Percentiles rank a stretch among this genome's conserved stretches.
phyloP scores from a whole-genome alignment of 2,113 vertebrate species.

The Phalacrocorax brasilianus region DNA sequence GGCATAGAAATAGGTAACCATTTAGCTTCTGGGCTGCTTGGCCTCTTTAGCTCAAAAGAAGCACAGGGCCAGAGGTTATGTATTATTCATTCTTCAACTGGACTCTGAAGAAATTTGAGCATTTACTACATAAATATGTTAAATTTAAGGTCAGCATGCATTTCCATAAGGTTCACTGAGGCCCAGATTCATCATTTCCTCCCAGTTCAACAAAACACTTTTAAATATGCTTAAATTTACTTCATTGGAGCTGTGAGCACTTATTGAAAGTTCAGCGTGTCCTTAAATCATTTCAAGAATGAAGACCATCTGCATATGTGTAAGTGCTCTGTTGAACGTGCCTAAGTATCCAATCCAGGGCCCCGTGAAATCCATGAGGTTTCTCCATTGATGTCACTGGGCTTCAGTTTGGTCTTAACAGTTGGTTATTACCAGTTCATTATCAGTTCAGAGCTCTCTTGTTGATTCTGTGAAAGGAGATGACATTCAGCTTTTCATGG shows the following conservation, averaged over 20 bases:
- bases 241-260: background rate
- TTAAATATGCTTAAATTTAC: slow-evolving; percentile 22
- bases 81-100: slow-evolving; percentile 64
- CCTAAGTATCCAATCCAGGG: background rate
- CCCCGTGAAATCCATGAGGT: background rate
- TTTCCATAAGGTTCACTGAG: slow-evolving; percentile 37
- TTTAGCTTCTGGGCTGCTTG: slow-evolving; percentile 66
- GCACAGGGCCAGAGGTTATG: background rate
- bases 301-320: background rate
- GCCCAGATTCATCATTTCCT: slow-evolving; percentile 9
- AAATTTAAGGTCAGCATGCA: slow-evolving; percentile 29
- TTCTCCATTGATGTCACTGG: background rate
- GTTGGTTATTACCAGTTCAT: background rate
- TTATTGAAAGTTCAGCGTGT: background rate
- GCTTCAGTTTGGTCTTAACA: background rate
- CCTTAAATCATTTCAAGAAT: background rate
- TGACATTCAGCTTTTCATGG: background rate
- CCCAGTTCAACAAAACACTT: slow-evolving; percentile 4
- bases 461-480: background rate
- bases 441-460: background rate
- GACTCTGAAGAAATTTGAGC: slow-evolving; percentile 41
- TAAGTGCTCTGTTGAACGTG: background rate
- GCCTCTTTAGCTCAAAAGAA: slow-evolving; percentile 19
- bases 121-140: slow-evolving; percentile 57
- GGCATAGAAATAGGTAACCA: slow-evolving; percentile 54